phyloP scores from a whole-genome alignment of 2,113 vertebrate species.

The Carettochelys insculpta region DNA sequence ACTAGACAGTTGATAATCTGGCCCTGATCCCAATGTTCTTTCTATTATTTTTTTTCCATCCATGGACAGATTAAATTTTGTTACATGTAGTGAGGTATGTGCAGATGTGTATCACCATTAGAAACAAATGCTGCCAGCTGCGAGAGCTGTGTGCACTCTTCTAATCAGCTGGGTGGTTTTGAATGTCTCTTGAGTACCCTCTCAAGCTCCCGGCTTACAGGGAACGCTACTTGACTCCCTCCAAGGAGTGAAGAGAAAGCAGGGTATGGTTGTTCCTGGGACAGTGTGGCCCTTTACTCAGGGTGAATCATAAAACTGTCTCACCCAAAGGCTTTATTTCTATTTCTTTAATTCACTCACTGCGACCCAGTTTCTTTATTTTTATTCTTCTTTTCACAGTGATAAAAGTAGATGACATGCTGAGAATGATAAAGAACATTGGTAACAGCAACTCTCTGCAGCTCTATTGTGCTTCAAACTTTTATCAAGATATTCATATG shows the following conservation, averaged over 20 bases:
- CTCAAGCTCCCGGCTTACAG: too few relatives aligned
- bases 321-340: neutral
- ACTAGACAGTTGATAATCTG: neutral
- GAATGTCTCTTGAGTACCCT: too few relatives aligned
- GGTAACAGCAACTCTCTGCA: neutral
- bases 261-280: neutral
- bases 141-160: too few relatives aligned
- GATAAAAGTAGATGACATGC: neutral
- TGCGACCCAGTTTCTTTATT: neutral
- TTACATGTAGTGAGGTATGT: too few relatives aligned
- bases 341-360: neutral
- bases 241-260: neutral
- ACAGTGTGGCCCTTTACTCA: neutral
- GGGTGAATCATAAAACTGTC: neutral
- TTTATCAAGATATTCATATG: constrained; percentile 7
- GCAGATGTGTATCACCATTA: too few relatives aligned
- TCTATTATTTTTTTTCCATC: too few relatives aligned
- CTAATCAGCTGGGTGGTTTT: too few relatives aligned
- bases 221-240: too few relatives aligned
- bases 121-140: too few relatives aligned
- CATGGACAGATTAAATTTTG: too few relatives aligned
- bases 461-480: neutral
- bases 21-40: too few relatives aligned
- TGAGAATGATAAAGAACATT: neutral
- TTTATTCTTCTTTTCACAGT: neutral